Conservation (phyloP, 2,113 vertebrate genomes). For the Phylloscopus trochilus region DNA sequence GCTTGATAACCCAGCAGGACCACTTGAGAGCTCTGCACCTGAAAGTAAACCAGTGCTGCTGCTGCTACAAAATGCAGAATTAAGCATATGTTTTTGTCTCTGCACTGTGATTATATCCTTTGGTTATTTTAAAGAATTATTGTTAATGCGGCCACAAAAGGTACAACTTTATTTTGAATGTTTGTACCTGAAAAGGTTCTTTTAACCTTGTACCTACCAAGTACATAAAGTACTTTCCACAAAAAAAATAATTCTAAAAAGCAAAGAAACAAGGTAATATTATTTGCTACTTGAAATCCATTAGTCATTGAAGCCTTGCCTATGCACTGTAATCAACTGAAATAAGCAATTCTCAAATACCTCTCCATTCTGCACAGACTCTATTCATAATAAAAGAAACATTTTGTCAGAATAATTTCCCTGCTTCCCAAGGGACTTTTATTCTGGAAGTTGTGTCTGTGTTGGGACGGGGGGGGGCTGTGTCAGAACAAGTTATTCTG, state of each 20-base stretch:
- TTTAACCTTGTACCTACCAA: neutral
- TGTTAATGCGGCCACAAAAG: neutral
- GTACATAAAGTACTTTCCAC: neutral
- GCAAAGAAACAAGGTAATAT: neutral
- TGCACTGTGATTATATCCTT: neutral
- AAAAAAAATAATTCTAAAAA: neutral
- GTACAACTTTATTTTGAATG: neutral
- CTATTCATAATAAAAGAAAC: neutral
- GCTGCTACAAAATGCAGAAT: neutral
- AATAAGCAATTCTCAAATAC: slow-evolving; percentile 22
- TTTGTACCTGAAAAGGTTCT: neutral
- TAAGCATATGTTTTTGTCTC: neutral
- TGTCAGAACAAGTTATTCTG: neutral
- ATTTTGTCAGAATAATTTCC: neutral
- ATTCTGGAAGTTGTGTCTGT: neutral
- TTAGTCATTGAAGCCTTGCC: slow-evolving; percentile 17
- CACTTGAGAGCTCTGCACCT: neutral
- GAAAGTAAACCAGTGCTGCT: neutral
- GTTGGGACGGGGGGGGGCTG: neutral
- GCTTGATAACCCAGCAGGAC: neutral
- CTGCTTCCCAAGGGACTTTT: neutral
- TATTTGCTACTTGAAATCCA: slow-evolving; percentile 46
- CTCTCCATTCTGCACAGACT: neutral
- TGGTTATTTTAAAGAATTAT: neutral
- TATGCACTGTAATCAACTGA: neutral